A percentile compares a stretch with the other conserved stretches of the same genome.
phyloP scores from a whole-genome alignment of 2,797 vertebrate species.

The Aulostomus chinensis region DNA sequence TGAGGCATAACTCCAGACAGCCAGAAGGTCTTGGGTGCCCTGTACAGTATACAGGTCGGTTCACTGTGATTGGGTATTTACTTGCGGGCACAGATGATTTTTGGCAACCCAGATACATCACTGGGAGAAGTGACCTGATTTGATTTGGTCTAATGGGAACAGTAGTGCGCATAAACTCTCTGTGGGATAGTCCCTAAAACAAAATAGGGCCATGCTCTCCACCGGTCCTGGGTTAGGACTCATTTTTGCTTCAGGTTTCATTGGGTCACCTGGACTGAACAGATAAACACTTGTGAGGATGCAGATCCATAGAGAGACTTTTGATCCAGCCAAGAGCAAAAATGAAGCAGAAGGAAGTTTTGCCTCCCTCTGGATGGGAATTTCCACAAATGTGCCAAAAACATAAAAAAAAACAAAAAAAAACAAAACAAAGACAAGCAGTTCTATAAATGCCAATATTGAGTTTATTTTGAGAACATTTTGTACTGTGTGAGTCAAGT shows the following conservation, averaged over 20 bases:
- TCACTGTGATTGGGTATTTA: slow-evolving; percentile 8
- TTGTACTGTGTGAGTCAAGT: neutral
- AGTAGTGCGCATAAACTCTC: slow-evolving; percentile 11
- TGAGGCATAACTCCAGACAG: slow-evolving; percentile 5
- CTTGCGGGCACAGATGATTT: slow-evolving; percentile 3
- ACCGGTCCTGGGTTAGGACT: neutral
- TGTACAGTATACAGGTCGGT: slow-evolving; percentile 3
- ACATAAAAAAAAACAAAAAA: too few species aligned
- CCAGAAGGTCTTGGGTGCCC: neutral
- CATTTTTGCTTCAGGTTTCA: slow-evolving; percentile 1
- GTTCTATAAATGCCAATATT: too few species aligned
- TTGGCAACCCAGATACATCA: slow-evolving; percentile 24
- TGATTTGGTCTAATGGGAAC: slow-evolving; percentile 32
- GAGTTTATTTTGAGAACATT: neutral
- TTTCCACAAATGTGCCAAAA: too few species aligned
- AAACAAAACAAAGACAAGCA: too few species aligned
- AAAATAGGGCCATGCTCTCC: slow-evolving; percentile 8
- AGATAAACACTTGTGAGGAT: neutral
- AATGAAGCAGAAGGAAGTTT: too few species aligned
- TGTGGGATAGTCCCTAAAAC: slow-evolving; percentile 10
- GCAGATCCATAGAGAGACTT: too few species aligned
- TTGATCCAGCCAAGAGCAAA: too few species aligned
- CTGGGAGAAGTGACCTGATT: slow-evolving; percentile 42
- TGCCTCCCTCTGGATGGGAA: too few species aligned
- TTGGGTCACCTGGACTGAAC: neutral